Evolutionary conservation across 2,888 invertebrate species (phyloP).

Genomic region (Vandiemenella viatica): DNA sequence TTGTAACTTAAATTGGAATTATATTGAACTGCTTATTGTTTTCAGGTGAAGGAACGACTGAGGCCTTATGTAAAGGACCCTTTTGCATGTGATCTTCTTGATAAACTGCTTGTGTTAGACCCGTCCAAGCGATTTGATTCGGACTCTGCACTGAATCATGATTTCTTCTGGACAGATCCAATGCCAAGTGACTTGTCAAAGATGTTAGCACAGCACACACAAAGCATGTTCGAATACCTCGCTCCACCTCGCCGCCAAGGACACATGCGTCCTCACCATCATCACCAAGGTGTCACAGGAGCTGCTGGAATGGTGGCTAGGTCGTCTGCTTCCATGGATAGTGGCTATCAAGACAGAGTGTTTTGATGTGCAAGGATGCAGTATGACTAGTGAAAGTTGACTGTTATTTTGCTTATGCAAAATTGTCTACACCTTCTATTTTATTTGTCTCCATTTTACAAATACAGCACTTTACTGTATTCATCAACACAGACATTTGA

Average conservation of each 20-base stretch:
- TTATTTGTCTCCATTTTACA: no score
- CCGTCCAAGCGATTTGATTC: slow-evolving; percentile 78
- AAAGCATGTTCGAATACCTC: slow-evolving; percentile 90
- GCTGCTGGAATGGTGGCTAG: slow-evolving; percentile 23
- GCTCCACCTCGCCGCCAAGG: slow-evolving; percentile 57
- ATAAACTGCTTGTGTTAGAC: slow-evolving; percentile 80
- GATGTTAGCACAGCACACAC: slow-evolving; percentile 82
- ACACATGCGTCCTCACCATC: slow-evolving; percentile 52
- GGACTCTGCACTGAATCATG: slow-evolving; percentile 88
- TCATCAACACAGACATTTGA: no score
- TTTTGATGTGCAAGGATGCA: no score
- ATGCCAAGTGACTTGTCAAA: slow-evolving; percentile 82
- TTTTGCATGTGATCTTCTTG: slow-evolving; percentile 83
- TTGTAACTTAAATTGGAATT: no score
- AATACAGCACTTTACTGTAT: no score
- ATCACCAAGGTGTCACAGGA: slow-evolving; percentile 34
- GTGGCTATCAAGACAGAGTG: slow-evolving; percentile 72
- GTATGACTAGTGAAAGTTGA: no score
- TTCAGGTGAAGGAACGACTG: slow-evolving; percentile 58
- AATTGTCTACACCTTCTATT: no score
- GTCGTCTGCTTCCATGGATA: slow-evolving; percentile 43
- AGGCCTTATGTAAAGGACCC: slow-evolving; percentile 83
- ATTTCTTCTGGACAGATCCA: slow-evolving; percentile 97
- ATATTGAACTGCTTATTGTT: slow-evolving; percentile 8
- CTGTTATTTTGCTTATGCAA: no score